These are phyloP conservation scores for Drosophila quadrilineata DNA, from an alignment of 1,140 invertebrate species.

Conservation along the genomic window DNA sequence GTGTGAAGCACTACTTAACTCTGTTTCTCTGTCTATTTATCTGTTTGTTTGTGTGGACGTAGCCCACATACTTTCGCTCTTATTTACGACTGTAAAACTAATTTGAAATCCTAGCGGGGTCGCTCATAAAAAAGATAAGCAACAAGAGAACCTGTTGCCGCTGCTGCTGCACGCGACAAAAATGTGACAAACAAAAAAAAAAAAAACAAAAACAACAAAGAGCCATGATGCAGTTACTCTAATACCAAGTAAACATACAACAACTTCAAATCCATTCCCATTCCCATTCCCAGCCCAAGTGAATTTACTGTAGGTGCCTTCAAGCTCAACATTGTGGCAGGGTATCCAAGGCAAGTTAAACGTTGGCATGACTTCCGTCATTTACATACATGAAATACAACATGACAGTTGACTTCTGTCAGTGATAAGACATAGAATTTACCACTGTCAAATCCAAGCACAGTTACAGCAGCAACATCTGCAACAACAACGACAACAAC, in stretches of 20 bases:
- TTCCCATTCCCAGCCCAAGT: too few relatives aligned
- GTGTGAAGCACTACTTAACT: background rate
- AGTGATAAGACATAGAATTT: slow-evolving; percentile 69
- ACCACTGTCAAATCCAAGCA: slow-evolving; percentile 38
- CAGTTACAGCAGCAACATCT: slow-evolving; percentile 23
- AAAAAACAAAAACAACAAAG: background rate
- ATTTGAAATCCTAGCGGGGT: slow-evolving; percentile 50
- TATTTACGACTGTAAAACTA: slow-evolving; percentile 62
- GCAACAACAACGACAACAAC: background rate
- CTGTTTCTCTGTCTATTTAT: too few relatives aligned
- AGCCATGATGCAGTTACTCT: too few relatives aligned
- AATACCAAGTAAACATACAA: too few relatives aligned
- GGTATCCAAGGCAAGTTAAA: slow-evolving; percentile 7
- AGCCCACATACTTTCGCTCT: slow-evolving; percentile 57
- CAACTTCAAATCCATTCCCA: too few relatives aligned
- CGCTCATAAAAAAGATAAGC: slow-evolving; percentile 64
- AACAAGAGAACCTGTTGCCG: slow-evolving; percentile 1
- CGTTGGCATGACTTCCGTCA: slow-evolving; percentile 72
- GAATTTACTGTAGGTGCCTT: background rate
- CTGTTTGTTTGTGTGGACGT: background rate
- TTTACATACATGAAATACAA: slow-evolving; percentile 61
- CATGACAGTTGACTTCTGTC: slow-evolving; percentile 79
- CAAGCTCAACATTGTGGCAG: background rate
- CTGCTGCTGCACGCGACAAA: too few relatives aligned
- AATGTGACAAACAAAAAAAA: slow-evolving; percentile 8